These are phyloP conservation scores for Portevinia maculata DNA, from an alignment of 2,888 invertebrate genomes.

Conservation along the genomic window DNA sequence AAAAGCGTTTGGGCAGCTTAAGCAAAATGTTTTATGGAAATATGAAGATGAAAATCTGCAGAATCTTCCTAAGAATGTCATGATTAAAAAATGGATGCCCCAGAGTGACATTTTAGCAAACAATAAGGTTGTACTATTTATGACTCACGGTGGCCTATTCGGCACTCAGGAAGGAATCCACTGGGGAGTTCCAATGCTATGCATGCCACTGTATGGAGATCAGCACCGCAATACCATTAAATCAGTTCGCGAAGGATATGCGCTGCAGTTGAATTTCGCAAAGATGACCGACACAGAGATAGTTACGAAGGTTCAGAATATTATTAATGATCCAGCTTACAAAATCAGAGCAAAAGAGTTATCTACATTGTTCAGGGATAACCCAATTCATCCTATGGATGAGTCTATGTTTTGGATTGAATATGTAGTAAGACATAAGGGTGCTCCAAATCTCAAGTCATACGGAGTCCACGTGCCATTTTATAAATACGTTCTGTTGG, in stretches of 20 bases:
- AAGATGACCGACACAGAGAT: constrained; percentile 80
- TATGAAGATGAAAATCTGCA: constrained; percentile 83
- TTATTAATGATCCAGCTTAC: constrained; percentile 81
- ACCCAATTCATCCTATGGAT: constrained; percentile 84
- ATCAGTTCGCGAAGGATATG: constrained; percentile 81
- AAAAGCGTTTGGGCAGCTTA: constrained; percentile 82
- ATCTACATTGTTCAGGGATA: constrained; percentile 84
- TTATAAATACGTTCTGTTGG: constrained; percentile 83
- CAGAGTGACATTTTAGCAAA: constrained; percentile 84
- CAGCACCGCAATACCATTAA: constrained; percentile 82
- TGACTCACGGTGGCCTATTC: constrained; percentile 83
- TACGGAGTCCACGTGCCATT: constrained; percentile 81
- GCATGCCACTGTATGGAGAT: constrained; percentile 83
- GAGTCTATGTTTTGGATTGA: constrained; percentile 86
- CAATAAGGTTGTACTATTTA: constrained; percentile 82
- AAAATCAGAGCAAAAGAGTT: constrained; percentile 82
- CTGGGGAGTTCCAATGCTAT: constrained; percentile 83
- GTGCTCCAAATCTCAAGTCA: constrained; percentile 82
- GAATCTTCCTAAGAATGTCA: constrained; percentile 82
- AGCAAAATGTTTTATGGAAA: constrained; percentile 84
- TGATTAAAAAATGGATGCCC: constrained; percentile 84
- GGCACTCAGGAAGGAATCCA: constrained; percentile 83
- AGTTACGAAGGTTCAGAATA: constrained; percentile 78
- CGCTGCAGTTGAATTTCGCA: constrained; percentile 80
- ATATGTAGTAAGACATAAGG: constrained; percentile 83